Evolutionary conservation across 2,113 vertebrate genomes (phyloP).

Genomic region (Crotalus helleri): DNA sequence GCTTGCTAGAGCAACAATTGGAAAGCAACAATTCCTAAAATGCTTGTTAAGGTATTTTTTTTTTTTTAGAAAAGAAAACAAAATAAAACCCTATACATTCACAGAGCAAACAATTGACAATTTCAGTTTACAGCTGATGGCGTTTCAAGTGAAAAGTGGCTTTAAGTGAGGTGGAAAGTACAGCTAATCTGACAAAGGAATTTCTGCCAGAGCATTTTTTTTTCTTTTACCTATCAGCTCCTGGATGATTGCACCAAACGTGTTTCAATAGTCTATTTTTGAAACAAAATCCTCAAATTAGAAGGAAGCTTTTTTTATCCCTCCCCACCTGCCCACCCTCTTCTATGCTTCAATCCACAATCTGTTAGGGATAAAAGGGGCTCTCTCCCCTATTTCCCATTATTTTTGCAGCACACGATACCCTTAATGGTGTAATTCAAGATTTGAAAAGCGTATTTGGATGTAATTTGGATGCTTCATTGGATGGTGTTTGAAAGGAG

Average conservation of each 20-base stretch:
- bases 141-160: neutral
- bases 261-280: neutral
- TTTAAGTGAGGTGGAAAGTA: conserved; percentile 16
- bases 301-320: neutral
- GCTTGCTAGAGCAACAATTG: neutral
- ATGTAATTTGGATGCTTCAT: conserved; percentile 69
- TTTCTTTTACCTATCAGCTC: neutral
- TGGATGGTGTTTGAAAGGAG: conserved; percentile 71
- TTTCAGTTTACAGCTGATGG: neutral
- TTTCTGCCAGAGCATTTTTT: neutral
- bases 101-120: neutral
- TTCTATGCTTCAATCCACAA: neutral
- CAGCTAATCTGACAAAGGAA: neutral
- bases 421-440: conserved; percentile 53
- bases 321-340: neutral
- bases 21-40: neutral
- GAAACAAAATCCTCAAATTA: neutral
- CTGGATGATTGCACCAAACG: neutral
- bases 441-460: conserved; percentile 71
- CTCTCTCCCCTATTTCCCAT: conserved; percentile 5
- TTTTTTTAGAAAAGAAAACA: neutral
- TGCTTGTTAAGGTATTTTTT: neutral
- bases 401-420: conserved; percentile 18
- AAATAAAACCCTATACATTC: neutral
- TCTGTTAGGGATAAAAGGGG: neutral